Evolutionary conservation across 2,888 invertebrate species (phyloP).

Genomic region (Synergus japonicus): DNA sequence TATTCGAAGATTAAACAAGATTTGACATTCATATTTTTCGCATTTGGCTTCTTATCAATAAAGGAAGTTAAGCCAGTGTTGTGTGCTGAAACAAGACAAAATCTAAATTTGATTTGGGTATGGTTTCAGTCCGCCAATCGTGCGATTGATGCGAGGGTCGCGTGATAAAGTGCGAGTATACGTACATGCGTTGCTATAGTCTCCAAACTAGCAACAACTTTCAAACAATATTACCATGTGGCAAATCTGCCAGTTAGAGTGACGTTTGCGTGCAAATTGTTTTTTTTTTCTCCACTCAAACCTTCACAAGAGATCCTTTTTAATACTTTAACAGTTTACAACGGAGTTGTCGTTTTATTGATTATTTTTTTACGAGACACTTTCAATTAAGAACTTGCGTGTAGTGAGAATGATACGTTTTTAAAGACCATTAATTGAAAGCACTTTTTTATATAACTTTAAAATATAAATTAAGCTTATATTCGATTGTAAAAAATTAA

Average conservation of each 20-base stretch:
- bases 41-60: neutral
- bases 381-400: neutral
- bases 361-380: neutral
- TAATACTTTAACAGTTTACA: neutral
- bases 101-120: slow-evolving; percentile 6
- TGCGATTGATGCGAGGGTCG: slow-evolving; percentile 32
- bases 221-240: slow-evolving; percentile 10
- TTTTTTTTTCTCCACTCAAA: neutral
- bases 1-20: neutral
- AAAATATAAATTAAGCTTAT: neutral
- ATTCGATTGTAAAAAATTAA: too few relatives aligned
- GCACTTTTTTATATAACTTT: neutral
- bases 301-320: neutral
- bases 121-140: slow-evolving; percentile 22
- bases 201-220: slow-evolving; percentile 13
- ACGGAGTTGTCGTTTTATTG: neutral
- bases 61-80: neutral
- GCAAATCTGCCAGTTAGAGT: neutral
- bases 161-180: slow-evolving; percentile 4
- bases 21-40: neutral
- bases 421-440: neutral
- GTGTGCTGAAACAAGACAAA: slow-evolving; percentile 30
- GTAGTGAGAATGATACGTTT: neutral
- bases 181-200: slow-evolving; percentile 17
- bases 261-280: slow-evolving; percentile 15